phyloP scores from a whole-genome alignment of 2,888 invertebrate genomes.

The Cyclophora albipunctata region DNA sequence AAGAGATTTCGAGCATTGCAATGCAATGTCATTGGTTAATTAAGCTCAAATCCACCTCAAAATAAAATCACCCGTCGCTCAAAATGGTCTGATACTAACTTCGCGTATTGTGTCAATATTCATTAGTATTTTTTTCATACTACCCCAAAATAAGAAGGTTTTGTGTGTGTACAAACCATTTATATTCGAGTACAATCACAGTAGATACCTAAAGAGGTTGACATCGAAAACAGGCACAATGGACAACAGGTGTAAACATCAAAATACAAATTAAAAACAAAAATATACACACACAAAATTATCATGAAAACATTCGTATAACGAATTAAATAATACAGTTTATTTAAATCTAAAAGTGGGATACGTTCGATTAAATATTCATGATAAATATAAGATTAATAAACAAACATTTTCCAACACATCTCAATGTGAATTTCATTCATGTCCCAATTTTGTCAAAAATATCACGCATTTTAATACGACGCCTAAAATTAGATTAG shows the following conservation, averaged over 20 bases:
- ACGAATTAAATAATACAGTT: conserved; percentile 1
- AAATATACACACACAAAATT: not conserved
- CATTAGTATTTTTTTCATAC: no score
- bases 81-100: no score
- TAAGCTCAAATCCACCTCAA: no score
- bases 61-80: no score
- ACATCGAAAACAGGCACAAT: conserved; percentile 8
- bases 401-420: not conserved
- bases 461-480: conserved; percentile 17
- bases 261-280: not conserved
- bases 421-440: not conserved
- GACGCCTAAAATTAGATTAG: conserved; percentile 3
- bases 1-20: no score
- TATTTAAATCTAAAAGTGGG: conserved; percentile 1
- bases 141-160: no score
- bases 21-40: no score
- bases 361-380: not conserved
- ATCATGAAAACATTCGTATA: conserved; percentile 1
- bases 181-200: no score
- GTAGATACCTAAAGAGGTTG: not conserved
- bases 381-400: not conserved
- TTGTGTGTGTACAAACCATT: no score
- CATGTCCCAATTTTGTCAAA: not conserved
- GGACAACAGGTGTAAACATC: conserved; percentile 3
- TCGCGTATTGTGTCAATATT: no score